Evolutionary conservation across 2,888 invertebrate genomes (phyloP).

Genomic region (Heliconius ismenius): DNA sequence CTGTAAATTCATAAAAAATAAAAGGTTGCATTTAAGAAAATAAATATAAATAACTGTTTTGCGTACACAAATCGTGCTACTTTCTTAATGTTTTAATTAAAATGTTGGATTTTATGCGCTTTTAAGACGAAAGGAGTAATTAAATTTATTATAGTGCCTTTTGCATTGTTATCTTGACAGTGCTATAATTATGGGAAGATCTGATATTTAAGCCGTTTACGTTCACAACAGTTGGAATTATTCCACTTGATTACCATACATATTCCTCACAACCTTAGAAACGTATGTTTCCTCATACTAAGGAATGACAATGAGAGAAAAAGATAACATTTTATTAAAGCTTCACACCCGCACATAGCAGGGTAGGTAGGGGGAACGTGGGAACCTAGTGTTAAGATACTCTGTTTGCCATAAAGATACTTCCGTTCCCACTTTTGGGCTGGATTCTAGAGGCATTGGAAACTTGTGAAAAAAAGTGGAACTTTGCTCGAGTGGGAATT

Average conservation of each 20-base stretch:
- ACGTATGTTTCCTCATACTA: constrained; percentile 2
- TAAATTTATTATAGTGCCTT: constrained; percentile 25
- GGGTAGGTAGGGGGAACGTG: not conserved
- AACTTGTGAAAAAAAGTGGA: too few species aligned
- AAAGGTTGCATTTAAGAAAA: not conserved
- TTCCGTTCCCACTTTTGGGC: too few species aligned
- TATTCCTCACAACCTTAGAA: constrained; percentile 5
- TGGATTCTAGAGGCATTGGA: too few species aligned
- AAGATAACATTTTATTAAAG: not conserved
- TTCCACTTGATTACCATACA: constrained; percentile 30
- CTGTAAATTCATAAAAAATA: not conserved
- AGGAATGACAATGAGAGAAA: not conserved
- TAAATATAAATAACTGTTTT: constrained; percentile 20
- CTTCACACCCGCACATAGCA: not conserved
- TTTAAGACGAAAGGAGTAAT: constrained; percentile 15
- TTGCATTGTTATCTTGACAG: constrained; percentile 24
- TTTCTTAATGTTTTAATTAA: constrained; percentile 21
- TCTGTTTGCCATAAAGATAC: too few species aligned
- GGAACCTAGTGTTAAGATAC: not conserved
- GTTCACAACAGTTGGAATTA: constrained; percentile 26
- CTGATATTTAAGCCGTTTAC: constrained; percentile 31
- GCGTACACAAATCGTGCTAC: constrained; percentile 14
- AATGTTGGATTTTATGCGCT: constrained; percentile 13
- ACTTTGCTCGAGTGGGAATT: too few species aligned
- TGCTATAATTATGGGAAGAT: constrained; percentile 36